Evolutionary conservation across 2,113 vertebrate genomes (phyloP).

Genomic region (Benitochromis conjunctus): DNA sequence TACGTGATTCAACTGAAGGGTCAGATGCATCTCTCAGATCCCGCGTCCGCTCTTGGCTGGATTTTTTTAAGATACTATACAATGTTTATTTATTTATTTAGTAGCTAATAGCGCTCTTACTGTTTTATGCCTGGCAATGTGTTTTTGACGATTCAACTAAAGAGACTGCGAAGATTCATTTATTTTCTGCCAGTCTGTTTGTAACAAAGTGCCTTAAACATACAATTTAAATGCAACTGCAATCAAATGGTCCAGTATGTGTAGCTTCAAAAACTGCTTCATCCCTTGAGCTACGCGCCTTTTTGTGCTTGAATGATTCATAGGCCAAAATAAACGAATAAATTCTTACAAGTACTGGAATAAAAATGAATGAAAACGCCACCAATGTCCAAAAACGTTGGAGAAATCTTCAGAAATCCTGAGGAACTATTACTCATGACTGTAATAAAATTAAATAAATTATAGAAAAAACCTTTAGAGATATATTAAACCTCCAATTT

Average conservation of each 20-base stretch:
- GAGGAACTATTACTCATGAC: background rate
- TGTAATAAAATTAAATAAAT: background rate
- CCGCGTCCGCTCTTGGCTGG: background rate
- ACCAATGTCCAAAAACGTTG: background rate
- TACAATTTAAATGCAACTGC: background rate
- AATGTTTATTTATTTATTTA: background rate
- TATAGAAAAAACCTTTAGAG: fast-evolving
- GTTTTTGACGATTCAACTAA: background rate
- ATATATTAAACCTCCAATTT: background rate
- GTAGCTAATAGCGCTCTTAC: background rate
- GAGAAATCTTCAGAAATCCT: background rate
- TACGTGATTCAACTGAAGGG: too few relatives aligned
- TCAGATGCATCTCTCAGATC: too few relatives aligned
- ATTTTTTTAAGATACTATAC: background rate
- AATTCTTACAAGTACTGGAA: background rate
- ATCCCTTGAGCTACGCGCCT: background rate
- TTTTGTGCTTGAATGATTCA: background rate
- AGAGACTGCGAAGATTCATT: background rate
- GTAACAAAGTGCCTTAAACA: background rate
- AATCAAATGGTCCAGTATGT: background rate
- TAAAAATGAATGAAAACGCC: background rate
- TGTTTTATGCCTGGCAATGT: background rate
- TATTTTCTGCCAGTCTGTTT: background rate
- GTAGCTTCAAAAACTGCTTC: background rate
- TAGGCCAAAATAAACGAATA: background rate